A percentile compares a stretch with the other conserved stretches of the same genome.
phyloP scores from a whole-genome alignment of 2,797 vertebrate species.

The Gobio occitaniae region DNA sequence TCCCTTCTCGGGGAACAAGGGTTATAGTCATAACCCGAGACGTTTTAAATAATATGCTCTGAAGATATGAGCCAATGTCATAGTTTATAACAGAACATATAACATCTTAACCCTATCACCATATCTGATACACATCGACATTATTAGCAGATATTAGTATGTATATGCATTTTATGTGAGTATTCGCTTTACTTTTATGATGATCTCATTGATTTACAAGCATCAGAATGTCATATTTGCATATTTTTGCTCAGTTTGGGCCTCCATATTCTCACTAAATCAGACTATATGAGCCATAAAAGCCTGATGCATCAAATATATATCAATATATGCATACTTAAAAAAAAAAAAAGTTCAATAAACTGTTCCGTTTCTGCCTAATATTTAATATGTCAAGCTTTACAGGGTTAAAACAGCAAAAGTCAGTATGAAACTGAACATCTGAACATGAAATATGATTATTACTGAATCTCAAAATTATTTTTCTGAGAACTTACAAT shows the following conservation, averaged over 20 bases:
- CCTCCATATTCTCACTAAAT: neutral
- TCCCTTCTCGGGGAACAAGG: too few relatives aligned
- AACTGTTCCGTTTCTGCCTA: neutral
- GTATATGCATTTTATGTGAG: neutral
- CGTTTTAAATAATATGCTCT: neutral
- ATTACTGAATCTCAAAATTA: neutral
- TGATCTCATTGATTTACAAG: neutral
- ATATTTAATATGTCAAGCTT: neutral
- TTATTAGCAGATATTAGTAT: neutral
- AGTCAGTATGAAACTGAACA: neutral
- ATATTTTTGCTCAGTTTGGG: neutral
- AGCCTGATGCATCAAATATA: neutral
- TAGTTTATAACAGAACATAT: too few relatives aligned
- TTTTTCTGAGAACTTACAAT: neutral
- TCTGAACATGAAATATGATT: neutral
- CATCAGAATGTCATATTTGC: too few relatives aligned
- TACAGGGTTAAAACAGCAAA: neutral
- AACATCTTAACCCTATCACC: too few relatives aligned
- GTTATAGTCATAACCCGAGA: too few relatives aligned
- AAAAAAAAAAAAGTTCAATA: neutral
- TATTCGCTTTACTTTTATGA: neutral
- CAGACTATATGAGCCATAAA: neutral
- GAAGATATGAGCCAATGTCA: too few relatives aligned
- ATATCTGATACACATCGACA: neutral
- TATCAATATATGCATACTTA: neutral